A percentile compares a stretch with the other conserved stretches of the same genome.
Evolutionary conservation across 2,797 vertebrate species (phyloP).

Genomic region (Australoheros facetus): DNA sequence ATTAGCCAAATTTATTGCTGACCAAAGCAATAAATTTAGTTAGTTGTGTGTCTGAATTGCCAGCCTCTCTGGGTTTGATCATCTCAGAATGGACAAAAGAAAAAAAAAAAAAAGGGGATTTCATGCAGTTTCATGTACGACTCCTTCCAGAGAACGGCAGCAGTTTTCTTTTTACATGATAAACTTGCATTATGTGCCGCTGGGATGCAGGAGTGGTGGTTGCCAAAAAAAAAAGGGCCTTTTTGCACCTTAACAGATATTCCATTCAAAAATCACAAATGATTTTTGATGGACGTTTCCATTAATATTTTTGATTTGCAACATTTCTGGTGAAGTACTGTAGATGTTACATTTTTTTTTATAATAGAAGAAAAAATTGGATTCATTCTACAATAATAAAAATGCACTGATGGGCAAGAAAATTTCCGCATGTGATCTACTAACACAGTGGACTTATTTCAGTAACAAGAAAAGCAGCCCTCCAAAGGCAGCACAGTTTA

Average conservation of each 20-base stretch:
- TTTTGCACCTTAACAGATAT: neutral
- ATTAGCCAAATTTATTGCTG: neutral
- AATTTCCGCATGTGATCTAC: neutral
- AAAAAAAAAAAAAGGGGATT: too few relatives aligned
- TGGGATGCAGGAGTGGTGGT: neutral
- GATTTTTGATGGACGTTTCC: neutral
- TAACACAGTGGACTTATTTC: neutral
- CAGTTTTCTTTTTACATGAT: neutral
- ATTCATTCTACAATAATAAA: neutral
- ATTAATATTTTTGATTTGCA: neutral
- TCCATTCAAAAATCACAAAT: neutral
- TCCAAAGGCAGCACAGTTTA: neutral
- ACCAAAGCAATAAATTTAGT: neutral
- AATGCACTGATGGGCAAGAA: neutral
- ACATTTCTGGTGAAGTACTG: neutral
- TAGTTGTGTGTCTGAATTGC: conserved; percentile 1
- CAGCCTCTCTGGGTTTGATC: neutral
- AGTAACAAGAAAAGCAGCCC: neutral
- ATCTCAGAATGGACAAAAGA: neutral
- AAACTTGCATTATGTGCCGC: neutral
- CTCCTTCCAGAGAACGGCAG: neutral
- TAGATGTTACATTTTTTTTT: neutral
- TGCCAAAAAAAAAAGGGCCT: neutral
- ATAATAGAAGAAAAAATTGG: neutral
- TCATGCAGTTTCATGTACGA: neutral